Percentiles rank a stretch among this genome's conserved stretches.
These are phyloP conservation scores for Tenthredo mesomela DNA, from an alignment of 2,888 invertebrate species.

Conservation along the genomic window DNA sequence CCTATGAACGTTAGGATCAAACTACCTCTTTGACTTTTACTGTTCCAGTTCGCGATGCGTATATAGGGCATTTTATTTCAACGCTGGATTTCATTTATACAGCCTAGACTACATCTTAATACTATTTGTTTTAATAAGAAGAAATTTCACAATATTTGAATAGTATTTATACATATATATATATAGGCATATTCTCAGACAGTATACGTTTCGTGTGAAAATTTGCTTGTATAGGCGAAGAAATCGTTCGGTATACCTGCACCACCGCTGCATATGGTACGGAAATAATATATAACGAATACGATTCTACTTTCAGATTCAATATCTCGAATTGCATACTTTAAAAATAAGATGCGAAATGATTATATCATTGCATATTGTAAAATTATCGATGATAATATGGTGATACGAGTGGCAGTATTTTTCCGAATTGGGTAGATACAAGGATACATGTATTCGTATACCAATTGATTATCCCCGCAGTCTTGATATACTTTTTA, in stretches of 20 bases:
- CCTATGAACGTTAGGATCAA: background rate
- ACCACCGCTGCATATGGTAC: slow-evolving; percentile 4
- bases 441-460: background rate
- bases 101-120: background rate
- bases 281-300: slow-evolving; percentile 17
- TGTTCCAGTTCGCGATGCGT: background rate
- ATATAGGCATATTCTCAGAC: background rate
- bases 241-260: background rate
- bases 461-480: background rate
- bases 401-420: background rate
- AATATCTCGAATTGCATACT: background rate
- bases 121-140: background rate
- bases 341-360: background rate
- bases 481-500: background rate
- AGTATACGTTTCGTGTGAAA: background rate
- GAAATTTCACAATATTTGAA: background rate
- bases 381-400: background rate
- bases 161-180: background rate
- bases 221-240: background rate
- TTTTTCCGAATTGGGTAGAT: background rate
- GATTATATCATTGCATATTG: background rate
- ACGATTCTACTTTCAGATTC: slow-evolving; percentile 10
- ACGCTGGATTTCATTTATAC: background rate
- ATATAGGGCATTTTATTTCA: background rate
- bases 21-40: background rate